A percentile compares a stretch with the other conserved stretches of the same genome.
phyloP scores from a whole-genome alignment of 1,140 invertebrate species.

The Physella acuta region DNA sequence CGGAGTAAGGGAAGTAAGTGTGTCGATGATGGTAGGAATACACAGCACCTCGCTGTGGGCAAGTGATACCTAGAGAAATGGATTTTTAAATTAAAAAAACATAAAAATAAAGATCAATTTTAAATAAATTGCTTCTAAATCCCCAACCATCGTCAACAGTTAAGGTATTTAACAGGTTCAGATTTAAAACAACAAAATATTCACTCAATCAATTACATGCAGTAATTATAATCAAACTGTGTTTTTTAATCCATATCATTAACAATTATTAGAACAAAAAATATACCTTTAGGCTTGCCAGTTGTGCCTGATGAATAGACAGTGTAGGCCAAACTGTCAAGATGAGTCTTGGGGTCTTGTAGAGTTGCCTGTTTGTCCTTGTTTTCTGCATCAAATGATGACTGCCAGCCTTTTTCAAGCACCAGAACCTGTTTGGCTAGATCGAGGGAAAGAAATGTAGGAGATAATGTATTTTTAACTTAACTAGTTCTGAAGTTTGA shows the following conservation, averaged over 20 bases:
- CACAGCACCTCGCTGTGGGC: conserved; percentile 62
- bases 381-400: conserved; percentile 32
- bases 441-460: background rate
- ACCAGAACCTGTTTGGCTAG: conserved; percentile 29
- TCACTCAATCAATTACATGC: too few relatives aligned
- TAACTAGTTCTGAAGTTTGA: too few relatives aligned
- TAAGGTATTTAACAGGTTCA: too few relatives aligned
- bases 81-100: background rate
- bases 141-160: too few relatives aligned
- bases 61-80: conserved; percentile 54
- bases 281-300: conserved; percentile 64
- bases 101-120: background rate
- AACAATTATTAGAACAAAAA: too few relatives aligned
- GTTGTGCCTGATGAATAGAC: conserved; percentile 65
- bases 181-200: too few relatives aligned
- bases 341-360: conserved; percentile 3
- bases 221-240: too few relatives aligned
- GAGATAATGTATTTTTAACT: background rate
- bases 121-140: background rate
- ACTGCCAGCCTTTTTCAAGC: conserved; percentile 44
- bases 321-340: conserved; percentile 62
- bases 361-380: conserved; percentile 15
- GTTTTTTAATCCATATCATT: too few relatives aligned
- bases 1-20: conserved; percentile 52
- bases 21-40: conserved; percentile 60